Conservation (phyloP, 2,113 vertebrate species). For the Donacobius atricapilla region DNA sequence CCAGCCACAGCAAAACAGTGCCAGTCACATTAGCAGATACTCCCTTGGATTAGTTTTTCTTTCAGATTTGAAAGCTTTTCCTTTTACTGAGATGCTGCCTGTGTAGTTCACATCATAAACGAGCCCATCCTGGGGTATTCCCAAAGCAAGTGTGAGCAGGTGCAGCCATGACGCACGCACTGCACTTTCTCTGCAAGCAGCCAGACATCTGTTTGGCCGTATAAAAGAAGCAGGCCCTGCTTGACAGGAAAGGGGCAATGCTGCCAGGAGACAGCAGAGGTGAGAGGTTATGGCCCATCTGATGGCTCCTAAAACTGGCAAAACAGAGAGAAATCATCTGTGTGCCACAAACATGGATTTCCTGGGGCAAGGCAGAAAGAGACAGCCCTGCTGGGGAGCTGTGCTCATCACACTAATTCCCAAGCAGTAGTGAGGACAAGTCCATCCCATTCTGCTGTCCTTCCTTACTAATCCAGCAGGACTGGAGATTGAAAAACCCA, state of each 20-base stretch:
- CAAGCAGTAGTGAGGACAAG: not conserved
- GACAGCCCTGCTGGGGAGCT: not conserved
- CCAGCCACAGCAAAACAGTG: not conserved
- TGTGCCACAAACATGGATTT: not conserved
- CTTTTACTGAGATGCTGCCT: not conserved
- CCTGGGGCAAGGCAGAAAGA: not conserved
- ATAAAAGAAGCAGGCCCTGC: constrained; percentile 1
- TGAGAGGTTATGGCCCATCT: not conserved
- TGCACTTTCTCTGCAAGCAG: constrained; percentile 3
- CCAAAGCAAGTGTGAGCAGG: constrained; percentile 36
- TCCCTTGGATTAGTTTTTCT: not conserved
- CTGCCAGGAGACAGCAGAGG: not conserved
- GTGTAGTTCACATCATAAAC: not conserved
- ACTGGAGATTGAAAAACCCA: not conserved
- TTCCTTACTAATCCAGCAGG: not conserved
- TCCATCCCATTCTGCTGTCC: not conserved
- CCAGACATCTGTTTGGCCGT: constrained; percentile 42
- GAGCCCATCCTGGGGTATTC: not conserved
- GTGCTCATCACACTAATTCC: not conserved
- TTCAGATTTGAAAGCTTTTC: not conserved
- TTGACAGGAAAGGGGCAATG: constrained; percentile 21
- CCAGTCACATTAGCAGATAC: not conserved
- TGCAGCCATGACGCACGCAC: not conserved
- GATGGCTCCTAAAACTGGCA: not conserved
- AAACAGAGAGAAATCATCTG: not conserved